Percentiles rank a stretch among this genome's conserved stretches.
Evolutionary conservation across 92 coral and sea anemone genomes (phyloP).

Genomic region (Actinostola sp.): DNA sequence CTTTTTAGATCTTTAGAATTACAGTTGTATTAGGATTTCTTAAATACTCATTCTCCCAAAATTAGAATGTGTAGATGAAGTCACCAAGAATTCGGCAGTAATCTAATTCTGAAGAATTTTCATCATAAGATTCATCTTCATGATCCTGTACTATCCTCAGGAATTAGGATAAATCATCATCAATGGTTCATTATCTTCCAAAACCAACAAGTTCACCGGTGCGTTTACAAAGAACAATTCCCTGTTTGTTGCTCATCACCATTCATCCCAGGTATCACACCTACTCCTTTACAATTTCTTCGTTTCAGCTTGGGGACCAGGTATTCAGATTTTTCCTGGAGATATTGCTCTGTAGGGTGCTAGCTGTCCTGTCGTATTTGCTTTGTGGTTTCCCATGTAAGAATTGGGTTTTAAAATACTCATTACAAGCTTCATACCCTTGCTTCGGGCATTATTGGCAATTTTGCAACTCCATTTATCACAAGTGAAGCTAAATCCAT

Average conservation of each 20-base stretch:
- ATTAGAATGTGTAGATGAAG: not conserved
- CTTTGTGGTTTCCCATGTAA: slow-evolving; percentile 39
- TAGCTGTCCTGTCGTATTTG: slow-evolving; percentile 32
- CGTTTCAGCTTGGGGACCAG: slow-evolving; percentile 51
- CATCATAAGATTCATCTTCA: not conserved
- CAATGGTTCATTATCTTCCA: slow-evolving; percentile 26
- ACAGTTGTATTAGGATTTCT: too few relatives aligned
- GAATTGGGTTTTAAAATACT: slow-evolving; percentile 49
- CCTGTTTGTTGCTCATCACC: slow-evolving; percentile 41
- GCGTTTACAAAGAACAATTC: slow-evolving; percentile 46
- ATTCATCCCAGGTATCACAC: slow-evolving; percentile 64
- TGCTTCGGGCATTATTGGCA: slow-evolving; percentile 37
- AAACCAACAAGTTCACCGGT: slow-evolving; percentile 60
- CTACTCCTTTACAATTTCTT: slow-evolving; percentile 42
- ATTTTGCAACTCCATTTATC: slow-evolving; percentile 51
- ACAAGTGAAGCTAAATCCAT: slow-evolving; percentile 57
- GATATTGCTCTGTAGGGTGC: slow-evolving; percentile 27
- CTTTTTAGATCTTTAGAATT: slow-evolving; percentile 11
- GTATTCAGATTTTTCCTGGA: slow-evolving; percentile 20
- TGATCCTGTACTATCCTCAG: not conserved
- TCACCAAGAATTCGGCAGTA: not conserved
- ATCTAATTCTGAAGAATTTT: not conserved
- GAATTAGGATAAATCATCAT: not conserved
- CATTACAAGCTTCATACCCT: slow-evolving; percentile 48
- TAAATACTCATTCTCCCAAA: too few relatives aligned